Evolutionary conservation across 2,113 vertebrate species (phyloP).

Genomic region (Tylochromis polylepis): DNA sequence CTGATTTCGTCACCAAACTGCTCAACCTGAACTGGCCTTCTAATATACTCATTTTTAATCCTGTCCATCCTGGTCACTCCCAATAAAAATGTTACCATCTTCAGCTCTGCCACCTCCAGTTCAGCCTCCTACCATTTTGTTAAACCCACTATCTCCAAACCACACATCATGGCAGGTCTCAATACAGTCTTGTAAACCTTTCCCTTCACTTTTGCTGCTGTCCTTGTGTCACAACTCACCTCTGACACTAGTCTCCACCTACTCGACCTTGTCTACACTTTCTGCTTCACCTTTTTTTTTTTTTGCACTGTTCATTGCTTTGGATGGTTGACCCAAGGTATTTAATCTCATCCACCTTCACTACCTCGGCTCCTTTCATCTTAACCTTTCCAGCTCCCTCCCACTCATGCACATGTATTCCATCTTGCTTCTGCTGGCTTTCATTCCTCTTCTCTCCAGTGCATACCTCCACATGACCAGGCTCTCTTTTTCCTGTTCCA

Average conservation of each 20-base stretch:
- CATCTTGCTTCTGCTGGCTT: background rate
- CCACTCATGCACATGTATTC: background rate
- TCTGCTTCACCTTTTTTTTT: background rate
- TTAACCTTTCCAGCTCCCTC: background rate
- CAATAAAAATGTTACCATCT: background rate
- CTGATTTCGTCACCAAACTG: background rate
- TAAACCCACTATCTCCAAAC: background rate
- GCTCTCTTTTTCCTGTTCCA: background rate
- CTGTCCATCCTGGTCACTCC: background rate
- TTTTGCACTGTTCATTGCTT: background rate
- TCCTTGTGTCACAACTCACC: background rate
- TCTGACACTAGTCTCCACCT: background rate
- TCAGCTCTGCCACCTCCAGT: background rate
- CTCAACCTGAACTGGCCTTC: background rate
- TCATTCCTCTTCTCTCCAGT: background rate
- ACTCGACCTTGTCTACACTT: accelerated
- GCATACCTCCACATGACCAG: background rate
- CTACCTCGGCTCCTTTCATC: background rate
- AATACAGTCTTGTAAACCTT: background rate
- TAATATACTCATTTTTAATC: background rate
- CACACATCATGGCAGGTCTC: background rate
- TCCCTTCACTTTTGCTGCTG: background rate
- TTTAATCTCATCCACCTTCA: background rate
- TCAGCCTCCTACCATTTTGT: background rate
- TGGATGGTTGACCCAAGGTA: background rate